Evolutionary conservation across 2,888 invertebrate genomes (phyloP), one percentile per base, ranked within the genome.

Genomic region (Eilema depressum): DNA sequence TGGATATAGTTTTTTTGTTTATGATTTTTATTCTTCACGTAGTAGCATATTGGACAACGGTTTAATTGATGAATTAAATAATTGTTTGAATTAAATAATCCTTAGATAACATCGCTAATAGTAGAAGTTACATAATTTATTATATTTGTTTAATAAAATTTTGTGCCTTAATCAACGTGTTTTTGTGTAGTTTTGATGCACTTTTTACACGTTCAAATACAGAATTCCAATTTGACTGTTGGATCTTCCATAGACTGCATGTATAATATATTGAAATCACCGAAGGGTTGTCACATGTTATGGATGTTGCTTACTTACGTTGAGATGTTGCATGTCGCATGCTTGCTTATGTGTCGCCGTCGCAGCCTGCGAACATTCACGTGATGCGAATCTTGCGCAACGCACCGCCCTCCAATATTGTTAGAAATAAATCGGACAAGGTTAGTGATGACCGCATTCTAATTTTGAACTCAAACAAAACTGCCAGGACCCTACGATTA

Each of bases 351-450:
- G 77, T 81, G 83, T 79, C 78, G 78, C 78, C 64, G 74, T 81
- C 83, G 82, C 94, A 98, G 98, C 98, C 98, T 86, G 93, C 96
- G 83, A 97, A 97, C 95, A 96, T 97, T 91, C 96, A 97, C 90
- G 96, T 97, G 92, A 97, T 98, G 96, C 96, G 97, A 93, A 96
- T 97, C 88, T 96, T 98, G 85, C 96, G 98, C 92, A 97, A 97
- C 96, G 98, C 98, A 80, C 98, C 98, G 85, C 98, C 98, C 67
- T 98, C 98, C 83, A 97, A 98, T 96, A 94, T 97, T 93, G 96
- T 97, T 94, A 98, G 97, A 96, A 98, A 97, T 89, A 98, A 97
- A 93, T 98, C 98, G 28, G 97, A 97, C 89, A 97, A 98, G 98
- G 98, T 98, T 96, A 96, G 96, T 95, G 82, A 65, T 60, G 71